phyloP scores from a whole-genome alignment of 2,113 vertebrate genomes.

The Plestiodon gilberti region DNA sequence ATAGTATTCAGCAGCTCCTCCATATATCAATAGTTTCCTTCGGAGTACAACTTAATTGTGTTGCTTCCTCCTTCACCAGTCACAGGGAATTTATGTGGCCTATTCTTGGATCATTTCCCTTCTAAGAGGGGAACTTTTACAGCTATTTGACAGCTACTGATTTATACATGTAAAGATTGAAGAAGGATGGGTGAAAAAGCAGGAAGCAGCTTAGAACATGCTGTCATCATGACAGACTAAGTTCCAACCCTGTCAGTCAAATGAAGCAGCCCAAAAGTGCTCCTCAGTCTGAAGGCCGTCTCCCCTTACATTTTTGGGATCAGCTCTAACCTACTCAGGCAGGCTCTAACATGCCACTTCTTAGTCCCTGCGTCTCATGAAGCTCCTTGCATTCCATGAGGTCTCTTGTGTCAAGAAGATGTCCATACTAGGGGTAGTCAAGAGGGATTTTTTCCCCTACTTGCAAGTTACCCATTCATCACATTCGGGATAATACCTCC shows the following conservation, averaged over 20 bases:
- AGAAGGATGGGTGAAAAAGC: constrained; percentile 18
- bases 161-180: constrained; percentile 12
- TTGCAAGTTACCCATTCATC: neutral
- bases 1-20: neutral
- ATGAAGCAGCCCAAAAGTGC: neutral
- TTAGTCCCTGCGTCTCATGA: neutral
- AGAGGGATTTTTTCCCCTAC: neutral
- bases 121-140: neutral
- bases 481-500: neutral
- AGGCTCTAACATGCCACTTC: neutral
- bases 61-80: neutral
- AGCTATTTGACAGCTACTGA: constrained; percentile 11
- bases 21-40: neutral
- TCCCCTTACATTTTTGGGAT: neutral
- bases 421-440: neutral
- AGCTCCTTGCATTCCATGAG: neutral
- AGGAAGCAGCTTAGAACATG: neutral
- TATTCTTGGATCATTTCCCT: constrained; percentile 18
- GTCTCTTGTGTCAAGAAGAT: neutral
- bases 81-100: constrained; percentile 9
- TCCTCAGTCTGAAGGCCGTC: neutral
- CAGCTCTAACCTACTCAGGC: neutral
- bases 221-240: neutral
- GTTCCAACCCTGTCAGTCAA: constrained; percentile 9
- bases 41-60: constrained; percentile 14